Percentiles rank a stretch among this genome's conserved stretches.
These are phyloP conservation scores for Leptopilina drosophilae DNA, from an alignment of 2,888 invertebrate genomes.

Conservation along the genomic window DNA sequence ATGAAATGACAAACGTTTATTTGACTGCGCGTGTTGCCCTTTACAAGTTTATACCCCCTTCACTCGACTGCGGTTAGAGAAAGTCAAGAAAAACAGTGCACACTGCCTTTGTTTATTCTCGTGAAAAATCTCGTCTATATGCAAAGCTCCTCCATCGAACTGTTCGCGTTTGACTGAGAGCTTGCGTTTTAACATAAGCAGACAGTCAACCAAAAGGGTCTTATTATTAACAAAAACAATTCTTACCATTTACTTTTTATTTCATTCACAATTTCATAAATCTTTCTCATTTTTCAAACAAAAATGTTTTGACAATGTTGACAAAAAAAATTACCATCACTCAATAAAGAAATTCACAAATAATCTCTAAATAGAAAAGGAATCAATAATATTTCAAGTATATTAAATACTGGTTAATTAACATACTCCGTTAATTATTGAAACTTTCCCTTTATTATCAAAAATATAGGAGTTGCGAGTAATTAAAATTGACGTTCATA, in stretches of 20 bases:
- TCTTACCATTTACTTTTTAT: conserved; percentile 17
- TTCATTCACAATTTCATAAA: not conserved
- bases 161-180: conserved; percentile 29
- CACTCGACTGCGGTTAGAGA: not conserved
- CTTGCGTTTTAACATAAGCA: conserved; percentile 21
- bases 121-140: conserved; percentile 62
- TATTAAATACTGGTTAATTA: too few species aligned
- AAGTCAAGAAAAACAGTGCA: conserved; percentile 39
- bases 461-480: too few species aligned
- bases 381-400: too few species aligned
- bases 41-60: not conserved
- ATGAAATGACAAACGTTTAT: conserved; percentile 26
- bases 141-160: conserved; percentile 51
- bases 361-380: too few species aligned
- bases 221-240: conserved; percentile 55
- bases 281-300: not conserved
- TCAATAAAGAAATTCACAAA: too few species aligned
- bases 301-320: too few species aligned
- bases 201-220: conserved; percentile 1
- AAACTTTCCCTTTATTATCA: too few species aligned
- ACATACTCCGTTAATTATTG: too few species aligned
- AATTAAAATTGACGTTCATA: too few species aligned
- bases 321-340: too few species aligned
- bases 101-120: conserved; percentile 55
- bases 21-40: conserved; percentile 18